Evolutionary conservation across 2,888 invertebrate genomes (phyloP).

Genomic region (Subacronicta megacephala): DNA sequence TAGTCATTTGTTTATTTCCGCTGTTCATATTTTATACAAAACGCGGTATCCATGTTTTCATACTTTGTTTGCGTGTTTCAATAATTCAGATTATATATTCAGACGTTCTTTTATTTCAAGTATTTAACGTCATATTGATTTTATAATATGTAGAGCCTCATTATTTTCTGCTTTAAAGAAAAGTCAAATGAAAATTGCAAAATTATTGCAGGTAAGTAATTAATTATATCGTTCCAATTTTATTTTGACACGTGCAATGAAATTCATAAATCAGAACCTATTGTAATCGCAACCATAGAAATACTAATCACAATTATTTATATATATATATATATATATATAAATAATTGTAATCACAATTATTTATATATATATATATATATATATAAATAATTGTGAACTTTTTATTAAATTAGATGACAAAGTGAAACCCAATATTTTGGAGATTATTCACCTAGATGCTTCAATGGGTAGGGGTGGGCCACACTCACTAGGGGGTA

Average conservation of each 20-base stretch:
- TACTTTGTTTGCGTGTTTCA: slow-evolving; percentile 24
- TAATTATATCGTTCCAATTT: no score
- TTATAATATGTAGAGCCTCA: no score
- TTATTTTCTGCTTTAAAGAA: no score
- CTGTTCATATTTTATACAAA: slow-evolving; percentile 21
- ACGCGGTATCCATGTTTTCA: slow-evolving; percentile 13
- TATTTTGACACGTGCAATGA: no score
- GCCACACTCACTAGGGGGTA: slow-evolving; percentile 50
- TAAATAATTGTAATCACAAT: no score
- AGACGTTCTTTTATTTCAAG: not conserved
- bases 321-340: no score
- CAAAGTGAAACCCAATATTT: slow-evolving; percentile 41
- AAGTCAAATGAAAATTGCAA: no score
- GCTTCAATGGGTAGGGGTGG: slow-evolving; percentile 41
- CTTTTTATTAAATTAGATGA: slow-evolving; percentile 18
- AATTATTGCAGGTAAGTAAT: no score
- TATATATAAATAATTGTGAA: slow-evolving; percentile 17
- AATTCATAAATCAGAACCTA: no score
- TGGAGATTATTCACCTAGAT: slow-evolving; percentile 38
- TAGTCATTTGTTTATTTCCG: slow-evolving; percentile 25
- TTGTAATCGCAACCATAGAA: no score
- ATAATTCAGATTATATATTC: slow-evolving; percentile 12
- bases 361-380: slow-evolving; percentile 12
- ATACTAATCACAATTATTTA: no score
- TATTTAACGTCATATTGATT: no score